Base-by-base conservation (phyloP, 2,888 invertebrate genomes). In the Tinea pellionella region DNA sequence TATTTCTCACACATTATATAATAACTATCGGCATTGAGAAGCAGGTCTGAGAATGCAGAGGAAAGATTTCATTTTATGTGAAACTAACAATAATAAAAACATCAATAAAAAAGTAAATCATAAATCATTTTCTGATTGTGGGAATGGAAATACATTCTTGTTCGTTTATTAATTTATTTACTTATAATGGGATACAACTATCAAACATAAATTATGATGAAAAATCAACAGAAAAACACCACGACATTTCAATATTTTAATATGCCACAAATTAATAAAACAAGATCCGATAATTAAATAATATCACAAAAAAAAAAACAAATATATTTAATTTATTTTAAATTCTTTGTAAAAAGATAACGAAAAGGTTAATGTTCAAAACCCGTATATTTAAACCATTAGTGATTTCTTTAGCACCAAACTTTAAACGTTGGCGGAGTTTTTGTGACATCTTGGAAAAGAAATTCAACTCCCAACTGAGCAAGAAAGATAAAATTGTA, bases 401-500 rank as follows among this genome's bases (percentile, higher is more conserved):
- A 53, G 53, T 24, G 53, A 53, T 53, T 53, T 53, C 53, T 12
- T 53, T 24, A 53, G 24, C n/a, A 53, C 53, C 18, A 53, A 53
- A 53, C 19, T 53, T 53, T 8, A 53, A 53, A 60, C 60, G 61
- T 61, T 62, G 55, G 58, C 32, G 18, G 60, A 61, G 59, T 62
- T 62, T 61, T 61, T 61, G 60, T 53, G 53, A 61, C 62, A 55
- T 58, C 41, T 37, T 32, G 58, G 24, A 58, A 55, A 59, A 32
- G 41, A 16, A 60, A 60, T 59, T 55, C 32, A 56, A 60, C 55
- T 30, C 12, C 18, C 30, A 53, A 24, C 53, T 18, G 47, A 47
- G 47, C 47, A 47, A 47, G 47, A 57, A 57, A 63, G 63, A 61
- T 61, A 61, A 60, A 61, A 61, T 60, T 57, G 47, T 61, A 57